Percentiles rank a stretch among this genome's conserved stretches.
These are phyloP conservation scores for Zoanthus solanderi DNA, from an alignment of 92 coral and sea anemone species.

Conservation along the genomic window DNA sequence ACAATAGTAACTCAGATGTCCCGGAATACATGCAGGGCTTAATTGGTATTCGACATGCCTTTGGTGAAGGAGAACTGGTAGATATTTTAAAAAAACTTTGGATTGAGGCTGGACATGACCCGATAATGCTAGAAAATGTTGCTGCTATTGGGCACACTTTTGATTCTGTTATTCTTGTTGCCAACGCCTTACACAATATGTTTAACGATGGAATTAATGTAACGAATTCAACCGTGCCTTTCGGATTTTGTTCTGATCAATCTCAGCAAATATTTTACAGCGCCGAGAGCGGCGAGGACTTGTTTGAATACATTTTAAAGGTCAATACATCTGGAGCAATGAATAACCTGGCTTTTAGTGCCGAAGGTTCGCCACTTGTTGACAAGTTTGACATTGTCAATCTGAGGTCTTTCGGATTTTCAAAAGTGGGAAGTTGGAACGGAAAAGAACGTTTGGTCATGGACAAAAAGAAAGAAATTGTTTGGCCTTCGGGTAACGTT, in stretches of 20 bases:
- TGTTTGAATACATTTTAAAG: constrained; percentile 65
- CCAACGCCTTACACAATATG: constrained; percentile 77
- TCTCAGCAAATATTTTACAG: constrained; percentile 45
- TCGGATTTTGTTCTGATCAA: constrained; percentile 55
- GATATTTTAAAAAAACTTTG: constrained; percentile 66
- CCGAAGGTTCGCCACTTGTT: constrained; percentile 62
- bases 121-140: constrained; percentile 59
- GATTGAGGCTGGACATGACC: constrained; percentile 60
- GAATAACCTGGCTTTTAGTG: constrained; percentile 59
- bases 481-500: constrained; percentile 81
- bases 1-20: constrained; percentile 45
- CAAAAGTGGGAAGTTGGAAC: constrained; percentile 83
- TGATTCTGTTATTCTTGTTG: constrained; percentile 83
- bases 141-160: constrained; percentile 78
- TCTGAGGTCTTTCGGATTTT: constrained; percentile 82
- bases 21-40: constrained; percentile 82
- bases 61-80: constrained; percentile 62
- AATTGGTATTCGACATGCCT: constrained; percentile 80
- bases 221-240: constrained; percentile 48
- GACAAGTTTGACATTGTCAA: constrained; percentile 83
- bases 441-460: constrained; percentile 62
- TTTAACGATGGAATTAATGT: constrained; percentile 63
- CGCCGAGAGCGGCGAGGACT: constrained; percentile 55
- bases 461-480: constrained; percentile 79
- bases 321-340: constrained; percentile 77